A percentile compares a stretch with the other conserved stretches of the same genome.
phyloP scores from a whole-genome alignment of 2,797 vertebrate genomes.

The Tadarida brasiliensis region DNA sequence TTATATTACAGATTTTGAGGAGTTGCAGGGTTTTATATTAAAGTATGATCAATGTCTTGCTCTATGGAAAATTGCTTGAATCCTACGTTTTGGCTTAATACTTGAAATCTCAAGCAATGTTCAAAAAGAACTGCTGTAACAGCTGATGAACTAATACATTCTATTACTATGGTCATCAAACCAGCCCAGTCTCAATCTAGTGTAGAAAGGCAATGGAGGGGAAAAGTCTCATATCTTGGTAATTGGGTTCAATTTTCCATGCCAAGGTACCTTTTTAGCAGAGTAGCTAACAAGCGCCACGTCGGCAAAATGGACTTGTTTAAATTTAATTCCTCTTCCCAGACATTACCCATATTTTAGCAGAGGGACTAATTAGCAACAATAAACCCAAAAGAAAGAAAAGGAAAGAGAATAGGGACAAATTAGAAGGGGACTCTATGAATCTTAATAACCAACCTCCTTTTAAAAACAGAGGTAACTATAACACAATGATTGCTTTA shows the following conservation, averaged over 20 bases:
- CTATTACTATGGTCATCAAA: not conserved
- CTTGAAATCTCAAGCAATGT: constrained; percentile 47
- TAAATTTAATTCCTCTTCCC: constrained; percentile 52
- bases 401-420: not conserved
- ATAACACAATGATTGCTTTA: constrained; percentile 61
- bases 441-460: constrained; percentile 46
- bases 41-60: constrained; percentile 7
- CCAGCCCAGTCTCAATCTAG: not conserved
- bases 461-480: constrained; percentile 53
- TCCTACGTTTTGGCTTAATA: not conserved
- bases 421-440: not conserved
- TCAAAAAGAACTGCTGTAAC: not conserved
- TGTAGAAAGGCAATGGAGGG: not conserved
- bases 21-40: not conserved
- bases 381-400: constrained; percentile 39
- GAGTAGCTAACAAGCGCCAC: constrained; percentile 41
- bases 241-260: not conserved
- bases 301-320: not conserved
- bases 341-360: constrained; percentile 8
- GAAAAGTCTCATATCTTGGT: not conserved
- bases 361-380: constrained; percentile 50
- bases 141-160: not conserved
- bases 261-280: not conserved
- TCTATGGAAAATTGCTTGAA: not conserved
- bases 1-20: not conserved